A percentile compares a stretch with the other conserved stretches of the same genome.
Conservation (phyloP, 2,888 invertebrate genomes). For the Epinotia ramella region DNA sequence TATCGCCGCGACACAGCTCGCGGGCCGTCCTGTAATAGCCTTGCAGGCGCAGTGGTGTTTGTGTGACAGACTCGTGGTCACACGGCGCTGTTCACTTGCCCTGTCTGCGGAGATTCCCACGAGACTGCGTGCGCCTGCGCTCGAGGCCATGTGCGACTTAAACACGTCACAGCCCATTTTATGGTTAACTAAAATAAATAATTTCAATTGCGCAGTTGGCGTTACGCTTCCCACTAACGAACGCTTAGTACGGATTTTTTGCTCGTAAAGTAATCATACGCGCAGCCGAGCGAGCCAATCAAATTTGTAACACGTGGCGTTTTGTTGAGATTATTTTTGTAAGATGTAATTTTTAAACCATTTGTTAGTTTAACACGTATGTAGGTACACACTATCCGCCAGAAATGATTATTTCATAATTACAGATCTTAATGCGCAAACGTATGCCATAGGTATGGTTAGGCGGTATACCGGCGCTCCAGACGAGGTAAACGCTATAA, state of each 20-base stretch:
- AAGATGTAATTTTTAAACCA: not conserved
- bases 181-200: constrained; percentile 31
- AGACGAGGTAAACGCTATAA: too few relatives aligned
- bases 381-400: not conserved
- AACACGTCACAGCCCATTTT: constrained; percentile 27
- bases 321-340: constrained; percentile 6
- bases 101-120: constrained; percentile 27
- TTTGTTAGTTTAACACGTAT: not conserved
- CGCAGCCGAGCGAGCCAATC: not conserved
- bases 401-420: not conserved
- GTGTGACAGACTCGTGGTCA: not conserved
- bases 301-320: not conserved
- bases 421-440: too few relatives aligned
- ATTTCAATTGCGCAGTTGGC: constrained; percentile 25
- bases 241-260: constrained; percentile 4
- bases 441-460: too few relatives aligned
- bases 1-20: too few relatives aligned
- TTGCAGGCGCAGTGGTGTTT: not conserved
- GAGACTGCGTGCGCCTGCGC: constrained; percentile 22
- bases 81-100: not conserved
- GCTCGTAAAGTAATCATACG: not conserved
- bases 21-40: too few relatives aligned
- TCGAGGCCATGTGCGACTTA: constrained; percentile 30
- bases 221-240: constrained; percentile 3
- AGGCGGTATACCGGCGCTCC: too few relatives aligned